Conservation (phyloP, 2,797 vertebrate species). For the Pantherophis alleghaniensis region DNA sequence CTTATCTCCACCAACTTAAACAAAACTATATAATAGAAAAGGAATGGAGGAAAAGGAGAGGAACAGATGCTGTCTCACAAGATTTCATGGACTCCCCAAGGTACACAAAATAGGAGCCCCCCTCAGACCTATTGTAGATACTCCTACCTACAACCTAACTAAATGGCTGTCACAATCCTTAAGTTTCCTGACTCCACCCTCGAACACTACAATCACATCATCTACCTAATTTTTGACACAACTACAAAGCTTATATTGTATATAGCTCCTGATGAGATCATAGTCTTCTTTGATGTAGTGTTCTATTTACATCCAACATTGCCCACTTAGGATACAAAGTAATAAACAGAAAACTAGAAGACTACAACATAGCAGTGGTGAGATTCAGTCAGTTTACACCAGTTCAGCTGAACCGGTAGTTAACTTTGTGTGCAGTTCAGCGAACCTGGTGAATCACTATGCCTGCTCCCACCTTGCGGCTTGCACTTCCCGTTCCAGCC, state of each 20-base stretch:
- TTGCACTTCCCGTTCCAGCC: too few species aligned
- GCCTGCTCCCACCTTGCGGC: accelerated
- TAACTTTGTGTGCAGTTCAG: too few species aligned
- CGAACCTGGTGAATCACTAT: too few species aligned
- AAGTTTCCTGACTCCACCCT: too few species aligned
- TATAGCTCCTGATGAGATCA: neutral
- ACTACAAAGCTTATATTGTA: neutral
- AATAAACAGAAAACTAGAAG: neutral
- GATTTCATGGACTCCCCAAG: neutral
- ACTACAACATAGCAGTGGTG: too few species aligned
- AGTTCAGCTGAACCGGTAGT: too few species aligned
- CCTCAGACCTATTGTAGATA: neutral
- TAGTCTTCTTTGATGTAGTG: neutral
- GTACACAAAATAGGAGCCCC: neutral
- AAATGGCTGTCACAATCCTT: neutral
- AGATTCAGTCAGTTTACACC: too few species aligned
- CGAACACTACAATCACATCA: too few species aligned
- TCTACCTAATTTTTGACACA: too few species aligned
- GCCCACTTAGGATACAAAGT: neutral
- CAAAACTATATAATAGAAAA: neutral
- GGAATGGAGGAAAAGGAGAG: neutral
- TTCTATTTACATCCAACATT: neutral
- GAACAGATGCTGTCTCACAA: neutral
- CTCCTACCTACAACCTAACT: neutral
- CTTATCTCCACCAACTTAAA: neutral